phyloP scores from a whole-genome alignment of 2,113 vertebrate species.

The Mustelus asterias region DNA sequence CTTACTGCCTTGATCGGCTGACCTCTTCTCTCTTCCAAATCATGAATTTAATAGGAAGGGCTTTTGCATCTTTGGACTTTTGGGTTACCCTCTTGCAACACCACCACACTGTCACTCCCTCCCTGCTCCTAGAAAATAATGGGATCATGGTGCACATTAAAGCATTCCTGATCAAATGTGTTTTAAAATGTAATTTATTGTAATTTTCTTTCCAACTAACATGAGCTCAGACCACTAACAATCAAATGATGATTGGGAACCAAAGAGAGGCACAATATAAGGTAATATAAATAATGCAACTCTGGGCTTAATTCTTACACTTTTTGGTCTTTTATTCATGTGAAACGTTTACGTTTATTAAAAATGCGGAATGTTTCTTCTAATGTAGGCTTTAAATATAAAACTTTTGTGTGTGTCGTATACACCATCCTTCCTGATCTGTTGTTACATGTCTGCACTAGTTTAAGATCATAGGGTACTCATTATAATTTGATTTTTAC shows the following conservation, averaged over 20 bases:
- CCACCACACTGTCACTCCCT: too few species aligned
- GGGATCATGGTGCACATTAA: too few species aligned
- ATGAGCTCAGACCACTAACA: neutral
- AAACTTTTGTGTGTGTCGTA: neutral
- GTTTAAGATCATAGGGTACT: neutral
- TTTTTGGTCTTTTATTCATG: neutral
- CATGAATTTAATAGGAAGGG: neutral
- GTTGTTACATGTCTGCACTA: neutral
- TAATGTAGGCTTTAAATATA: neutral
- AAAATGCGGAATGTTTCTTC: neutral
- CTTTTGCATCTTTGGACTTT: neutral
- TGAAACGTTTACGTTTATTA: neutral
- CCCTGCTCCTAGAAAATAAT: too few species aligned
- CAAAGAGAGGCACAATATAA: neutral
- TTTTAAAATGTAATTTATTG: neutral
- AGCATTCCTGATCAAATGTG: too few species aligned
- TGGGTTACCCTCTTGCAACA: neutral
- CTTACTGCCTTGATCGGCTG: neutral
- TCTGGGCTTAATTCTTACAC: neutral
- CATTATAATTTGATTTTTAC: neutral
- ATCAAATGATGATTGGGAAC: neutral
- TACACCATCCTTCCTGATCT: neutral
- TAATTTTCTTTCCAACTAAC: neutral
- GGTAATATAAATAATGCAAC: neutral
- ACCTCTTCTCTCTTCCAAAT: neutral